Base-by-base conservation (phyloP, 2,888 invertebrate genomes). In the Sesia bembeciformis region DNA sequence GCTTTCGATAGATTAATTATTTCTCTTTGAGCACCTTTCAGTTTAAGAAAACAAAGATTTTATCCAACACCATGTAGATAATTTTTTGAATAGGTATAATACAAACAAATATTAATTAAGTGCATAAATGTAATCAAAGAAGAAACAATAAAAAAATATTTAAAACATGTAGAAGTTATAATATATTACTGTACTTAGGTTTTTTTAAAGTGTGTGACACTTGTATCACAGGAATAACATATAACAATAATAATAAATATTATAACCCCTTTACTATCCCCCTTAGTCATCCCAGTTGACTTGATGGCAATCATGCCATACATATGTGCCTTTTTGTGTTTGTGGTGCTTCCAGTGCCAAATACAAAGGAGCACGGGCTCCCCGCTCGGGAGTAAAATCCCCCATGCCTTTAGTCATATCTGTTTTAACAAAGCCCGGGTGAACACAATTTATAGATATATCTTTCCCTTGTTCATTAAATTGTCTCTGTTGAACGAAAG, bases 381-480 rank as follows among this genome's bases (percentile, higher is more conserved):
- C 89, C 60, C 89, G 69, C 62, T 87, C 87, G 0, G 89, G 82
- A 41, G 78, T 77, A 60, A 88, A 87, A 59, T 88, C 86, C 40
- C 89, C 89, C 84, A 86, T 84, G 40, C 83, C 86, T 69, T 87
- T 87, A 8, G 89, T 89, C 89, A 89, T 86, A 61, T 87, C 89
- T 62, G 86, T 86, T 74, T 83, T 89, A 53, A 89, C 82, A 77
- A 88, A 89, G 58, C 89, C 89, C 46, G 89, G 89, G 65, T 89
- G 89, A 55, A 88, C 87, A 84, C 89, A 88, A 62, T 89, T 89
- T 54, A 85, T 70, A 53, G 87, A 85, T 65, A 88, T 73, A 70
- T 86, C 75, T 72, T 76, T 87, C 54, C 80, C 82, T 68, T 92
- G 91, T 63, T 91, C 90, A 59, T 61, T 76, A 60, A 87, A 89